Percentiles rank a stretch among this genome's conserved stretches.
Evolutionary conservation across 2,888 invertebrate species (phyloP).

Genomic region (Hydriomena furcata): DNA sequence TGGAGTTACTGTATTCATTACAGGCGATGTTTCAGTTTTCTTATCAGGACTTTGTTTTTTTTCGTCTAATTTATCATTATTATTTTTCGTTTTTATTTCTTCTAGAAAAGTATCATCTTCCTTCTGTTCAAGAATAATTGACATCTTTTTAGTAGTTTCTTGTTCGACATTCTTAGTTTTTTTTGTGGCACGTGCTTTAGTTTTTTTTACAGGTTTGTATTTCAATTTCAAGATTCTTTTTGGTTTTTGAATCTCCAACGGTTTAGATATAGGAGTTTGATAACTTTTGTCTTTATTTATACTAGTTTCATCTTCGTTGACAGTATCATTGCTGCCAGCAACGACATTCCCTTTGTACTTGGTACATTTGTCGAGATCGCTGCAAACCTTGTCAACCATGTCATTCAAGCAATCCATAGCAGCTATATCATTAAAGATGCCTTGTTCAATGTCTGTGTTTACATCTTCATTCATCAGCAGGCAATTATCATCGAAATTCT

Average conservation of each 20-base stretch:
- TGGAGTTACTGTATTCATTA: conserved; percentile 7
- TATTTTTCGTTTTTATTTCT: conserved; percentile 1
- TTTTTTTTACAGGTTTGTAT: conserved; percentile 36
- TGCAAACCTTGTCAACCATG: conserved; percentile 62
- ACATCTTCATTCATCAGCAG: conserved; percentile 35
- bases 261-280: conserved; percentile 27
- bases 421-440: conserved; percentile 46
- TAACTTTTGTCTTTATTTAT: conserved; percentile 20
- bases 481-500: conserved; percentile 44
- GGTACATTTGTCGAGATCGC: conserved; percentile 53
- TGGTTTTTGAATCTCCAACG: conserved; percentile 9
- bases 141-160: conserved; percentile 42
- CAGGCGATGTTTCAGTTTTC: conserved; percentile 2
- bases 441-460: conserved; percentile 32
- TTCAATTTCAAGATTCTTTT: conserved; percentile 44
- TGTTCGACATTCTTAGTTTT: conserved; percentile 37
- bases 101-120: conserved; percentile 32
- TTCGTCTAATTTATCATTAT: conserved; percentile 16
- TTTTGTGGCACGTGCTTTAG: conserved; percentile 25
- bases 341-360: conserved; percentile 38
- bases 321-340: not conserved
- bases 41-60: conserved; percentile 10
- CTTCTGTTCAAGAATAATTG: conserved; percentile 49
- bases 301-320: not conserved
- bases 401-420: conserved; percentile 59